A percentile compares a stretch with the other conserved stretches of the same genome.
phyloP scores from a whole-genome alignment of 2,888 invertebrate genomes.

The Eustalomyia histrio region DNA sequence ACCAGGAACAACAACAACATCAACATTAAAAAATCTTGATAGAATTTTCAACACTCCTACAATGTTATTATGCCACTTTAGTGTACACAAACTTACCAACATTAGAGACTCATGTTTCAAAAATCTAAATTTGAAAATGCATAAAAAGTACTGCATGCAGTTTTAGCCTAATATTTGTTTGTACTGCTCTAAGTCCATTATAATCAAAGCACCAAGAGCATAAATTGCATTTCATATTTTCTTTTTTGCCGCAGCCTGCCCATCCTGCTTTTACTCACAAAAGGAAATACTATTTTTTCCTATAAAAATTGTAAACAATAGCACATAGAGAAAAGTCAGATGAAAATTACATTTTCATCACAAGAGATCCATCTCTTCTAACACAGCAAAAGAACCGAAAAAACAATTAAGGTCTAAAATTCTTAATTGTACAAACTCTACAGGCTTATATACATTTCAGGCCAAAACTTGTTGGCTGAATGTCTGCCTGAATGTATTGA shows the following conservation, averaged over 20 bases:
- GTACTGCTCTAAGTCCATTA: constrained; percentile 46
- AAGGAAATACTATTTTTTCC: constrained; percentile 38
- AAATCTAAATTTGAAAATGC: constrained; percentile 27
- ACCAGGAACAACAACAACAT: constrained; percentile 20
- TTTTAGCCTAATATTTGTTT: constrained; percentile 13
- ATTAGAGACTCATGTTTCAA: constrained; percentile 35
- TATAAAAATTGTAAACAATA: neutral
- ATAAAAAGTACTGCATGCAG: neutral
- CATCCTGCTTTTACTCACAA: neutral
- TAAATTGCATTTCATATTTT: constrained; percentile 56
- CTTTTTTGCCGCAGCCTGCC: neutral
- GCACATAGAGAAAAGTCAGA: constrained; percentile 11
- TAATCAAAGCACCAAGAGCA: constrained; percentile 52
- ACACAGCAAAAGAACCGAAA: constrained; percentile 10
- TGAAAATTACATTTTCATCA: constrained; percentile 56
- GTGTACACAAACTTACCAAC: constrained; percentile 34
- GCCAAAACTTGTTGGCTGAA: neutral
- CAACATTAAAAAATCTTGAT: constrained; percentile 30
- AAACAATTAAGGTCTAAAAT: constrained; percentile 62
- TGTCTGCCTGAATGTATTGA: neutral
- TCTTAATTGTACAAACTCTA: constrained; percentile 55
- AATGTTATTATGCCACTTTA: constrained; percentile 75
- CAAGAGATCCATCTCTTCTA: neutral
- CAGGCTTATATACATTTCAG: constrained; percentile 9
- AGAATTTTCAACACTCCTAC: constrained; percentile 56